Conservation (phyloP, 2,888 invertebrate genomes). For the Rosalia funebris region DNA sequence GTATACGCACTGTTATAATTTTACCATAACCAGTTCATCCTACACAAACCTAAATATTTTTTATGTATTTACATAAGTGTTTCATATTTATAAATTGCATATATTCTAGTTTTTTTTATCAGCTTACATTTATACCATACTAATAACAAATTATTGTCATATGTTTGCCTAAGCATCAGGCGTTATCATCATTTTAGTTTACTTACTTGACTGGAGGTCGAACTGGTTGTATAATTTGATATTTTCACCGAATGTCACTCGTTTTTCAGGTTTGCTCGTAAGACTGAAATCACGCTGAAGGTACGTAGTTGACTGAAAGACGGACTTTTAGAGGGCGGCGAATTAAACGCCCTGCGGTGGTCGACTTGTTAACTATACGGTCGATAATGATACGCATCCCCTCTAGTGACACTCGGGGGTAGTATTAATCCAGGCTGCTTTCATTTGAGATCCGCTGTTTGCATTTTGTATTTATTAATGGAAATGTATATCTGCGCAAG, state of each 20-base stretch:
- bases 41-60: too few species aligned
- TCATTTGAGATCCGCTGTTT: neutral
- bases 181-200: neutral
- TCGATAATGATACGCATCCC: conserved; percentile 47
- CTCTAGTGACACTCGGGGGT: conserved; percentile 29
- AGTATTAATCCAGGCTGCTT: conserved; percentile 10
- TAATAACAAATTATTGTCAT: neutral
- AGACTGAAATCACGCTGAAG: conserved; percentile 32
- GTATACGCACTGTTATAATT: too few species aligned
- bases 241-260: conserved; percentile 15
- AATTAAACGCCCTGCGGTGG: conserved; percentile 43
- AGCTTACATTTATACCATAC: neutral
- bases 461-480: neutral
- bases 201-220: neutral
- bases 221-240: conserved; percentile 9
- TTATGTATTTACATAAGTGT: too few species aligned
- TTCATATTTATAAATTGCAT: too few species aligned
- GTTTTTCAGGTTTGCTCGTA: conserved; percentile 1
- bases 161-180: neutral
- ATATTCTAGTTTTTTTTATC: too few species aligned
- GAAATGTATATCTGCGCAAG: too few species aligned
- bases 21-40: too few species aligned
- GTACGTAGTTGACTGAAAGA: conserved; percentile 41
- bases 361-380: conserved; percentile 37
- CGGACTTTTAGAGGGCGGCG: conserved; percentile 46